These are phyloP conservation scores for Monodelphis domestica DNA, from an alignment of 2,797 vertebrate species.

Conservation along the genomic window DNA sequence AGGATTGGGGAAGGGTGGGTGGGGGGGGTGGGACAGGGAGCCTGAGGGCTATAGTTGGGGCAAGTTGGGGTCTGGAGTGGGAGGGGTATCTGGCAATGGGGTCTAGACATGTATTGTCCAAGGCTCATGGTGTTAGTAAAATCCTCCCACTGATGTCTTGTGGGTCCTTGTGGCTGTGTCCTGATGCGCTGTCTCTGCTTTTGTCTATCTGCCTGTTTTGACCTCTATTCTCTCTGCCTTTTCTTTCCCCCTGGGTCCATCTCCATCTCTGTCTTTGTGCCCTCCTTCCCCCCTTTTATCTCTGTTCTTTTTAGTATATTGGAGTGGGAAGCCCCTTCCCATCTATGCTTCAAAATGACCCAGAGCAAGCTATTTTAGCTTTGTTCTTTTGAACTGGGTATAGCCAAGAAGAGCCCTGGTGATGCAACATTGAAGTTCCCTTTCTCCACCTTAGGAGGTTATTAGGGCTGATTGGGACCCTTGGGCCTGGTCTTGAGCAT, in stretches of 20 bases:
- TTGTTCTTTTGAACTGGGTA: background rate
- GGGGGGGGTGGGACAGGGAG: background rate
- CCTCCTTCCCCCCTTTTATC: background rate
- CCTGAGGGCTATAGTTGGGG: background rate
- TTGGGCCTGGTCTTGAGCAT: background rate
- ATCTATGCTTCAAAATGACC: background rate
- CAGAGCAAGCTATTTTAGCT: background rate
- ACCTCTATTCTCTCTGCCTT: background rate
- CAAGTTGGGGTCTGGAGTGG: background rate
- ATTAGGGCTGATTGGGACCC: background rate
- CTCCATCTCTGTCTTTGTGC: background rate
- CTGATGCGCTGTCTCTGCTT: background rate
- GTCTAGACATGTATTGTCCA: conserved; percentile 58
- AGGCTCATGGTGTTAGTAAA: conserved; percentile 73
- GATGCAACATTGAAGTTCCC: background rate
- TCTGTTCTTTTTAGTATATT: background rate
- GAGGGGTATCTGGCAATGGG: background rate
- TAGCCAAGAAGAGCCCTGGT: background rate
- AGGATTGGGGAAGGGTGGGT: background rate
- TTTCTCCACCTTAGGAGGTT: background rate
- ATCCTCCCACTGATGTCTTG: conserved; percentile 60
- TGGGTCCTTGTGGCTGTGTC: conserved; percentile 49
- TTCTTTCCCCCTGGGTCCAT: background rate
- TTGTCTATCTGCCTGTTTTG: background rate
- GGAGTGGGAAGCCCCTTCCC: background rate